Evolutionary conservation across 2,888 invertebrate genomes (phyloP).

Genomic region (Allophyes oxyacanthae): DNA sequence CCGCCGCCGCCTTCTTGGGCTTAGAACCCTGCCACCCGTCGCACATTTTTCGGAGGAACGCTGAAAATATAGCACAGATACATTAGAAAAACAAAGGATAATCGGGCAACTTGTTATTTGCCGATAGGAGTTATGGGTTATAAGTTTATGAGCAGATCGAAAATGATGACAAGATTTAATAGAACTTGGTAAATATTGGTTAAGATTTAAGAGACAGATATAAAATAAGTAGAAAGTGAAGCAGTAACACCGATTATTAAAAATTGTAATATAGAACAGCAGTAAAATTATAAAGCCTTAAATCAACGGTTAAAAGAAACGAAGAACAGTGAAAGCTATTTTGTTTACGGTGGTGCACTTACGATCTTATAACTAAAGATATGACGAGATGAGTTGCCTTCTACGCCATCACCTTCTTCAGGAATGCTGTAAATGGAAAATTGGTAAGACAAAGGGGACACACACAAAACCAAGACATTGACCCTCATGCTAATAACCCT

Average conservation of each 20-base stretch:
- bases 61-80: conserved; percentile 78
- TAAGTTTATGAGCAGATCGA: conserved; percentile 16
- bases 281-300: conserved; percentile 55
- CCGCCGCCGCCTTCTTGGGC: conserved; percentile 53
- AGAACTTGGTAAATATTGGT: conserved; percentile 22
- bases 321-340: conserved; percentile 65
- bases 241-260: conserved; percentile 43
- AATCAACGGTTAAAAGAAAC: conserved; percentile 56
- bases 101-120: conserved; percentile 40
- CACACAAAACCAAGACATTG: conserved; percentile 65
- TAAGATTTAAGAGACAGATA: conserved; percentile 24
- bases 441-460: conserved; percentile 75
- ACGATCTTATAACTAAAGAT: conserved; percentile 90
- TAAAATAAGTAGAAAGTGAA: conserved; percentile 43
- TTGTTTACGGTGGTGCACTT: conserved; percentile 74
- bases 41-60: conserved; percentile 96
- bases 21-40: conserved; percentile 87
- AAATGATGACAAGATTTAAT: conserved; percentile 22
- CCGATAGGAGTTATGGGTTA: conserved; percentile 40
- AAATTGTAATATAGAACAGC: conserved; percentile 38
- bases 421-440: conserved; percentile 92
- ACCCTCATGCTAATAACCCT: conserved; percentile 61
- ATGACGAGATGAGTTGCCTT: conserved; percentile 79
- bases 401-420: conserved; percentile 94
- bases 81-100: conserved; percentile 18